Base-by-base conservation (phyloP, 2,797 vertebrate genomes). In the Borostomias antarcticus region DNA sequence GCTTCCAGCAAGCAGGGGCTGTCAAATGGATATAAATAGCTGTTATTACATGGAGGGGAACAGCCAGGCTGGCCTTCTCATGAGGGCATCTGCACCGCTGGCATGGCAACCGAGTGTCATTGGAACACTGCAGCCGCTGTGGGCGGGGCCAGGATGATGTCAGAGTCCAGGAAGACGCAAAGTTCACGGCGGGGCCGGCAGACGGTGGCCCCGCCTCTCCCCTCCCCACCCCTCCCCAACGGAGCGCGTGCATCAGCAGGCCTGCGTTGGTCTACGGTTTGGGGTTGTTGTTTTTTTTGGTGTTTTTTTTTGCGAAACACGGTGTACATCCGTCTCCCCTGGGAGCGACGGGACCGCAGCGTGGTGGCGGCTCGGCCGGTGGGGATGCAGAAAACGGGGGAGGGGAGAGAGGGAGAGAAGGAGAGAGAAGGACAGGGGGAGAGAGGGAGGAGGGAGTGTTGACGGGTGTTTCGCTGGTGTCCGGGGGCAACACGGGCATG, bases 11-110 rank as follows among this genome's bases (percentile, higher is more conserved):
- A 75, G 80, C 72, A 81, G 73, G n/a, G 70, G 65, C 70, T 67
- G 73, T 85, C 89, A 86, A 89, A 81, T 78, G 82, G 81, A 86
- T 88, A 84, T 73, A 85, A 88, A 88, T 80, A 86, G 85, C 84
- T 84, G 85, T 89, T 87, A 89, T 86, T 82, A 87, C 77, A 79
- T 85, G 81, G 79, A 79, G 69, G 74, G 76, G 82, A 85, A 85
- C 78, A 84, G 85, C 63, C 48, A 75, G 1, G 78, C 81, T 67
- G 80, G 75, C 82, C 89, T 83, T 83, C 79, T 87, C 83, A 82
- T 79, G 80, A 87, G 83, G 78, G 85, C 76, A 82, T 86, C 85
- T 86, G 81, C 50, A 23, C 57, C 57, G 78, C 81, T 81, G 82
- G 77, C 79, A 86, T 75, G 82, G 81, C 80, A 89, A 85, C 85